A percentile compares a stretch with the other conserved stretches of the same genome.
Conservation (phyloP, 2,113 vertebrate species). For the Xiphophorus couchianus region DNA sequence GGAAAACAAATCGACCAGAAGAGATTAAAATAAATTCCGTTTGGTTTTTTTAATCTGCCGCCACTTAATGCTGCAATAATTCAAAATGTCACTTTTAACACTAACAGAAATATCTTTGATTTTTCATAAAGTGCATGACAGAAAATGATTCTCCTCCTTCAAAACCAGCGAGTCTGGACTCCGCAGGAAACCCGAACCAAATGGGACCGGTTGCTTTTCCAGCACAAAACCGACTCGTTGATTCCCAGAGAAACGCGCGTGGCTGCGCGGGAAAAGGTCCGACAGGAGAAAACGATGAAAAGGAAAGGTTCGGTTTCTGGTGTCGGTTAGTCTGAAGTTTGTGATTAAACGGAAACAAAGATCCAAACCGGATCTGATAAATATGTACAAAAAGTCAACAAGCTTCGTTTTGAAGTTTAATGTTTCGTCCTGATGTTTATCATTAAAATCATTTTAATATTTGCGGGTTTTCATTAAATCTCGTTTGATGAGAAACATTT, state of each 20-base stretch:
- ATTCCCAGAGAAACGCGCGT: background rate
- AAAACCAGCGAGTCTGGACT: no score
- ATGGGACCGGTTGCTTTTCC: constrained; percentile 29
- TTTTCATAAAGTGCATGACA: background rate
- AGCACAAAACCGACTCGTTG: background rate
- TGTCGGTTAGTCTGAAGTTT: background rate
- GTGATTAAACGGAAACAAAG: background rate
- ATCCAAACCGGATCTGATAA: background rate
- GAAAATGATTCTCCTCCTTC: background rate
- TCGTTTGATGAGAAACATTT: background rate
- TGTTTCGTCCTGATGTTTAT: no score
- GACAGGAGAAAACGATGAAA: no score
- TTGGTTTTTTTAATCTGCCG: background rate
- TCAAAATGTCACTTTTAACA: background rate
- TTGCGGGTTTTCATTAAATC: background rate
- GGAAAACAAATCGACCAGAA: background rate
- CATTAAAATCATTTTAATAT: background rate
- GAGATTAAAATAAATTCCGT: background rate
- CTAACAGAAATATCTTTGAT: background rate
- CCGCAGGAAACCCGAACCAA: constrained; percentile 47
- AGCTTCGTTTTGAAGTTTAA: no score
- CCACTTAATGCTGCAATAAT: no score
- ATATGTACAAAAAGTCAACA: no score
- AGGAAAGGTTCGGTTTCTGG: background rate
- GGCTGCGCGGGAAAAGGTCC: background rate